Evolutionary conservation across 2,113 vertebrate species (phyloP), one percentile per base, ranked within the genome.

Genomic region (Oxygymnocypris stewartii): DNA sequence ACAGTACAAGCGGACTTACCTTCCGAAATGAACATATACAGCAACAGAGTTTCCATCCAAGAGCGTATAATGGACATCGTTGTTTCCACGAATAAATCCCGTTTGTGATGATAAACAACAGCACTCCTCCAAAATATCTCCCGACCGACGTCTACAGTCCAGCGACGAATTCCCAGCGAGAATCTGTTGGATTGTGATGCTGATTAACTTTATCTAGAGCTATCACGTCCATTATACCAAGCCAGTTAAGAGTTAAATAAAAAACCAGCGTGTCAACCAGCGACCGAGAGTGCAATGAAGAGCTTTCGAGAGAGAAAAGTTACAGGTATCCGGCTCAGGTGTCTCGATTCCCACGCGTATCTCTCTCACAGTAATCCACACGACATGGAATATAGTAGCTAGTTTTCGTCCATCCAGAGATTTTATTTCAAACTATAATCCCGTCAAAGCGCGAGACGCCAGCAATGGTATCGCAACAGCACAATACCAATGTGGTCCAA

Each of bases 51-150:
- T 93, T 93, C 87, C 87, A 92, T 90, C 91, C 92, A 91, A 87
- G 91, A 89, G 82, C 91, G 90, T 88, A 79, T 90, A 88, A 88
- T 88, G 88, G 94, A 92, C 95, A 95, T 95, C 88, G 93, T 94
- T 93, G 91, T 89, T 91, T 91, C 91, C 92, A 89, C 91, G 89
- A 85, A 91, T 92, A 91, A 91, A 91, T 91, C 92, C 92, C 89
- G 88, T 75, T 40, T 79, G 77, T 23, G 67, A 63, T 31, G 82
- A n/a, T 25, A 89, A 87, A 71, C 82, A 86, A 61, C 59, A 82
- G 86, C 84, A 73, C 37, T 85, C 90, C 86, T 90, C 80, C 51
- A 82, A 87, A 85, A 91, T 75, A 85, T 86, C 76, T 79, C 44
- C 84, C 25, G 20, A 25, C 61, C 89, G 82, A 84, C 90, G 85